Base-by-base conservation (phyloP, 2,888 invertebrate species). In the Steinernema scapterisci region DNA sequence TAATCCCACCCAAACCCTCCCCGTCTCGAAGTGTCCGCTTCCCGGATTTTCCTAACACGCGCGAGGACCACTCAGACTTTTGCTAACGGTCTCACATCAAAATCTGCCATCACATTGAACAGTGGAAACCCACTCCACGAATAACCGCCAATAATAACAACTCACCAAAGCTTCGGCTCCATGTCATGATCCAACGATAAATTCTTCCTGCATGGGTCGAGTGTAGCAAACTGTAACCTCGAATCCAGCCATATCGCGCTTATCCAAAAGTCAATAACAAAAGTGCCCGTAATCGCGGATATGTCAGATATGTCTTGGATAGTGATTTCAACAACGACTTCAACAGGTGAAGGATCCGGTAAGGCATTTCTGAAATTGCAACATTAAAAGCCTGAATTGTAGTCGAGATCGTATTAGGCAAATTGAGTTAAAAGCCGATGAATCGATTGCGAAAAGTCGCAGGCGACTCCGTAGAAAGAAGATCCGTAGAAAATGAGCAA, bases 241-340 rank as follows among this genome's bases (percentile, higher is more conserved):
- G 76, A 75, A 78, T 86, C 86, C 71, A 83, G 78, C 85, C 83
- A 83, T 73, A 86, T 86, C 7, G 86, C 86, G 73, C 82, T 82
- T 16, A 86, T 84, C 84, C 85, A 85, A 72, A 86, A 84, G 75
- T 86, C 86, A 27, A 84, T 84, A 0, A 81, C 79, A 72, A 86
- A 86, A 6, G 86, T 86, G 1, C 83, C 84, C 1, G 81, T 85
- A 70, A 85, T 85, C 1, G 84, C 85, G 0, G 83, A 83, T 51
- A 86, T 86, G 73, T 86, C 86, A 19, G 82, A 81, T 21, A 86
- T 84, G 75, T 86, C 85, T 74, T 86, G 86, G 19, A 86, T 83
- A 0, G 85, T 86, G 19, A 86, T 86, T 76, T 86, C 86, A 27
- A 86, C 86, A 23, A 79, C 79, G 0, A 86, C 86, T 27, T 77